A percentile compares a stretch with the other conserved stretches of the same genome.
These are phyloP conservation scores for Plecturocebus donacophilus DNA, from an alignment of 2,113 vertebrate genomes.

Conservation along the genomic window DNA sequence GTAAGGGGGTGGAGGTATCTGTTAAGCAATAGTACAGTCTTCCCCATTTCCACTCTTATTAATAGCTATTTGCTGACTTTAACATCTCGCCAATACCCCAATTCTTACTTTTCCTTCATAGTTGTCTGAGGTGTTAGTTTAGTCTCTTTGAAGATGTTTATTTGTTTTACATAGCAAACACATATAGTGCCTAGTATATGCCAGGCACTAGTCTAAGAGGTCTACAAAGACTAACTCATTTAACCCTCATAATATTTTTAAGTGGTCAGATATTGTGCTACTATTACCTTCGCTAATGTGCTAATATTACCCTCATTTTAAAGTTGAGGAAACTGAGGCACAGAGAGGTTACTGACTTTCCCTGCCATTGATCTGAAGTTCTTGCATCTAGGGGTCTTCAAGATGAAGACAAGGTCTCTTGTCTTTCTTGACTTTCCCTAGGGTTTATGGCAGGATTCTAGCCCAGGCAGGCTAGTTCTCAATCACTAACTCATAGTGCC, in stretches of 20 bases:
- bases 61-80: neutral
- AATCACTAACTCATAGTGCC: neutral
- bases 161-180: neutral
- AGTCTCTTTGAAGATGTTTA: neutral
- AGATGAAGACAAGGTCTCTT: neutral
- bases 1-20: neutral
- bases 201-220: neutral
- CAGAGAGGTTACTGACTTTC: neutral
- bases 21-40: neutral
- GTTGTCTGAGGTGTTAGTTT: neutral
- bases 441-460: neutral
- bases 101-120: neutral
- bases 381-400: neutral
- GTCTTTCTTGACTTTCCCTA: neutral
- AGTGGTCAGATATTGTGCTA: neutral
- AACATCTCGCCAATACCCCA: neutral
- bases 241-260: neutral
- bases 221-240: neutral
- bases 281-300: neutral
- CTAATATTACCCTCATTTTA: neutral
- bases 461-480: neutral
- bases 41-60: neutral
- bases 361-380: neutral
- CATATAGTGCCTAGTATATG: no score
- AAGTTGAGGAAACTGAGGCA: neutral